These are phyloP conservation scores for Chelidonichthys spinosus DNA, from an alignment of 2,797 vertebrate species.

Conservation along the genomic window DNA sequence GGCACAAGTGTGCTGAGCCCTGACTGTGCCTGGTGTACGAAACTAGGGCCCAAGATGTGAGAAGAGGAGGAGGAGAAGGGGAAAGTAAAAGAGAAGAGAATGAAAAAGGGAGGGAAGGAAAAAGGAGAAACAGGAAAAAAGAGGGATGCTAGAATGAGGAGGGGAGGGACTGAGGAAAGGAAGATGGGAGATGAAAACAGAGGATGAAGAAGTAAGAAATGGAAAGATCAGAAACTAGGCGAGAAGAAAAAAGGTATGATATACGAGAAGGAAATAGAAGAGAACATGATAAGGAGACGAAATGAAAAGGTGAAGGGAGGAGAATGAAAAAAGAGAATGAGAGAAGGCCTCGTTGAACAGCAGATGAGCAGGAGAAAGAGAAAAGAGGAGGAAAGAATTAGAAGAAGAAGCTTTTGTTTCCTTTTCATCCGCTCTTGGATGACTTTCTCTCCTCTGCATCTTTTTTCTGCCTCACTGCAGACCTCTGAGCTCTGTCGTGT, in stretches of 20 bases:
- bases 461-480: slow-evolving; percentile 2
- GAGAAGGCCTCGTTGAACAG: neutral
- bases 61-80: neutral
- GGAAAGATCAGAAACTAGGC: neutral
- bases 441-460: slow-evolving; percentile 9
- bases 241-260: neutral
- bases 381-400: neutral
- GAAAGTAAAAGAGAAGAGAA: neutral
- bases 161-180: neutral
- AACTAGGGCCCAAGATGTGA: neutral
- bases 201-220: neutral
- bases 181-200: neutral
- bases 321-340: neutral
- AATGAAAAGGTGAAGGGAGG: neutral
- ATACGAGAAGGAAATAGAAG: no score
- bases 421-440: slow-evolving; percentile 18
- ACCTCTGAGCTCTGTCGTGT: slow-evolving; percentile 6
- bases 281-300: neutral
- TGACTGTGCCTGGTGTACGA: no score
- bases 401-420: slow-evolving; percentile 17
- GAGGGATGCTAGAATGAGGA: neutral
- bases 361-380: neutral
- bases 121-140: neutral
- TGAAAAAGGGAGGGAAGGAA: neutral
- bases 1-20: no score